Evolutionary conservation across 2,888 invertebrate species (phyloP).

Genomic region (Lepidonotus clava): DNA sequence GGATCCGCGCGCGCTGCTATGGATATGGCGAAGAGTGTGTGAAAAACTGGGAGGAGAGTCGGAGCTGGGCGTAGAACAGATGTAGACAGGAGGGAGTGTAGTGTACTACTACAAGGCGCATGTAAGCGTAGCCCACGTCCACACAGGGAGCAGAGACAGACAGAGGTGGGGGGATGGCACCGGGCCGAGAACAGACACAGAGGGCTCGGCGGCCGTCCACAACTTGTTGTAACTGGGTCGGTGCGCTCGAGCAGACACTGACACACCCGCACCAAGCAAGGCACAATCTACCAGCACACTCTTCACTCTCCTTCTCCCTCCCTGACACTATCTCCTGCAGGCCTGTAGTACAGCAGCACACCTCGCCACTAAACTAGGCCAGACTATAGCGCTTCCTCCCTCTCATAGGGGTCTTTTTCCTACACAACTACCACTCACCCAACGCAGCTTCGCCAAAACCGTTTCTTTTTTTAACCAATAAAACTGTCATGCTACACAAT

Average conservation of each 20-base stretch:
- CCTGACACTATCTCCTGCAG: background rate
- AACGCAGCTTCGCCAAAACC: background rate
- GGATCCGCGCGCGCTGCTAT: too few relatives aligned
- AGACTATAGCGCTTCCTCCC: background rate
- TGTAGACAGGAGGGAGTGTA: too few relatives aligned
- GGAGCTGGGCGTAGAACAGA: background rate
- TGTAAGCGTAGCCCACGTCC: too few relatives aligned
- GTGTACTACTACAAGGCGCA: too few relatives aligned
- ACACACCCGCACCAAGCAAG: background rate
- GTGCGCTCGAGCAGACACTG: background rate
- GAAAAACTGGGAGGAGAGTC: background rate
- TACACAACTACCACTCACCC: background rate
- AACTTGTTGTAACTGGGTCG: background rate
- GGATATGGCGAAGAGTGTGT: background rate
- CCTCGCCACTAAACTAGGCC: background rate
- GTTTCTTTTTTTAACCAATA: background rate
- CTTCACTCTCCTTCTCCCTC: background rate
- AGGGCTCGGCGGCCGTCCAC: background rate
- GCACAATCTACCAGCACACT: background rate
- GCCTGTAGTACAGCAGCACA: background rate
- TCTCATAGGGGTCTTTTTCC: background rate
- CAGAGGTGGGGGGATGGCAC: background rate
- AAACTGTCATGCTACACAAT: background rate
- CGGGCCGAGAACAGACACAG: background rate
- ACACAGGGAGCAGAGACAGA: background rate